A percentile compares a stretch with the other conserved stretches of the same genome.
phyloP scores from a whole-genome alignment of 2,797 vertebrate genomes.

The Heterohyrax brucei region DNA sequence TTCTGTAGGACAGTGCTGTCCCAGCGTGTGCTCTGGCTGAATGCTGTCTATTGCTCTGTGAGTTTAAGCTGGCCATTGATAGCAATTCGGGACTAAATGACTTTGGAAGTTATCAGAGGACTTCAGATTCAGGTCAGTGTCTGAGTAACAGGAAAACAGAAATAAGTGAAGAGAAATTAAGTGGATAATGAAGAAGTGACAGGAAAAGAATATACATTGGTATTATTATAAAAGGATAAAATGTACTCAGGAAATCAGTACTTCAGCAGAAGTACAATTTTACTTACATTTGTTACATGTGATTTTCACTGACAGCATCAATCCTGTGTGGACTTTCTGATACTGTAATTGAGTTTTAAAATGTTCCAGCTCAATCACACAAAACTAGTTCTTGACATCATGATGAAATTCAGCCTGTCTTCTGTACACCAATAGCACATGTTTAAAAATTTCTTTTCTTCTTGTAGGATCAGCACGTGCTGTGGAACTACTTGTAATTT shows the following conservation, averaged over 20 bases:
- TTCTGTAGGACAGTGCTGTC: background rate
- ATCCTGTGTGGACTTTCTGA: constrained; percentile 11
- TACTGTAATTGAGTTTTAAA: constrained; percentile 51
- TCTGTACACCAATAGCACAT: background rate
- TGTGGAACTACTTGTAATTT: constrained; percentile 1
- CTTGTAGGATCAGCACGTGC: background rate
- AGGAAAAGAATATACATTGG: constrained; percentile 19
- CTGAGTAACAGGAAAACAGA: constrained; percentile 17
- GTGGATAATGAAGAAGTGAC: background rate
- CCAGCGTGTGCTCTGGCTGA: background rate
- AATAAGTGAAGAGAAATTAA: constrained; percentile 40
- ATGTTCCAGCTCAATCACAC: constrained; percentile 26
- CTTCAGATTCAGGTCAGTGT: background rate
- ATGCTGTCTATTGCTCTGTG: background rate
- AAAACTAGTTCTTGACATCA: background rate
- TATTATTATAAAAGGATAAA: constrained; percentile 41
- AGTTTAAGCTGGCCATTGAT: background rate
- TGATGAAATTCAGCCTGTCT: background rate
- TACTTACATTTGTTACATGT: constrained; percentile 5
- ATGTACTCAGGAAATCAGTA: constrained; percentile 26
- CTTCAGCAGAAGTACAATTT: constrained; percentile 27
- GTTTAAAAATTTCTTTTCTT: constrained; percentile 15
- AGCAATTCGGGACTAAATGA: background rate
- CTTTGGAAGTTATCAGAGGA: background rate
- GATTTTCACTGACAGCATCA: background rate